Evolutionary conservation across 2,797 vertebrate species (phyloP), one percentile per base, ranked within the genome.

Genomic region (Tapera naevia): DNA sequence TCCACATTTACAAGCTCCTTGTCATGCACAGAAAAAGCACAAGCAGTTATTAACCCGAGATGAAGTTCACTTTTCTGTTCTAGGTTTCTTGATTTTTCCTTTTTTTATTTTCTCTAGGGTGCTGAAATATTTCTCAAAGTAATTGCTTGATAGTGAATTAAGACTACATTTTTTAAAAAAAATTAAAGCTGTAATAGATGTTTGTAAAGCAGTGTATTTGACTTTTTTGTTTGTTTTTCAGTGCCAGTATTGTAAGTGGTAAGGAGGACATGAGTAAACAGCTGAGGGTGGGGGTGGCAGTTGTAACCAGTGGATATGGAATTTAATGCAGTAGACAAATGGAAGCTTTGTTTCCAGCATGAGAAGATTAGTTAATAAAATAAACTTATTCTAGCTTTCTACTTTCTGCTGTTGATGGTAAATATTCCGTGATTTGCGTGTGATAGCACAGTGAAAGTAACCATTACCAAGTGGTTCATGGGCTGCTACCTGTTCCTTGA

Each of bases 381-480:
- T 7, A 79, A 88, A 76, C 35, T 65, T 45, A 61, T 4, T 2
- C 23, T 9, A 35, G 3, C 17, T 45, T 53, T 65, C 17, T 67
- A 24, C 35, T 76, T 81, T 66, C 28, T 75, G 30, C 35, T 72
- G 7, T 17, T 82, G 27, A 16, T 54, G 58, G 27, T 56, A 65
- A 23, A 23, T 70, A 7, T 46, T 35, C 9, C 10, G 32, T 30
- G 10, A 73, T 89, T 66, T 54, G 23, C 10, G 0, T 39, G 13
- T 30, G 56, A 48, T 45, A 41, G 25, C 33, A 43, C 17, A 1
- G 0, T 62, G 33, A 51, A 73, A 37, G 6, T 58, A 50, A 3
- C 7, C 15, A 37, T 2, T 33, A 30, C 28, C 14, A 5, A 24
- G n/a, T 23, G 70, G n/a, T 32, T 79, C 9, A 33, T 0, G 0